Evolutionary conservation across 2,113 vertebrate species (phyloP).

Genomic region (Eublepharis macularius): DNA sequence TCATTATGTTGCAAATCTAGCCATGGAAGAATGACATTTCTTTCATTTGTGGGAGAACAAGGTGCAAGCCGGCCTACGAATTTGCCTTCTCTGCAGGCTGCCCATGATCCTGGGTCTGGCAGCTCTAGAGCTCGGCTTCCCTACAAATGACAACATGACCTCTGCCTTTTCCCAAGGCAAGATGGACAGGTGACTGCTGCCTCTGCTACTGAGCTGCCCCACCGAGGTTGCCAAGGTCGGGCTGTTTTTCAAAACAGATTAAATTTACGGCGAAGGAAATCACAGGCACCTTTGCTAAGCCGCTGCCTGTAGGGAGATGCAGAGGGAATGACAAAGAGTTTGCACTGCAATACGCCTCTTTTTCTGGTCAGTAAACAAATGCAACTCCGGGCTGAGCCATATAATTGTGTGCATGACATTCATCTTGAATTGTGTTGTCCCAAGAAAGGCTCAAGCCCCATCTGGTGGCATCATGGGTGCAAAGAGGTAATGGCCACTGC

Average conservation of each 20-base stretch:
- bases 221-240: neutral
- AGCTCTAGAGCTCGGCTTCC: neutral
- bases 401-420: too few species aligned
- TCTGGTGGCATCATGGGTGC: too few species aligned
- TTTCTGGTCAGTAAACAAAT: too few species aligned
- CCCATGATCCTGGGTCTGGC: neutral
- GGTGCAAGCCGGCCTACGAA: neutral
- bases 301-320: neutral
- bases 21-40: neutral
- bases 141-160: neutral
- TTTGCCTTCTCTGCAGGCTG: neutral
- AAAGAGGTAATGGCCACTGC: too few species aligned
- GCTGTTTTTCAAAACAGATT: neutral
- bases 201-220: neutral
- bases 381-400: too few species aligned
- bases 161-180: neutral
- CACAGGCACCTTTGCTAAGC: neutral
- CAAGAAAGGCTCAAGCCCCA: too few species aligned
- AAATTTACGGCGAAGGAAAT: neutral
- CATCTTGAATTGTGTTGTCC: too few species aligned
- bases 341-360: too few species aligned
- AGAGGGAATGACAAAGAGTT: neutral
- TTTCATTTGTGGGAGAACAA: neutral
- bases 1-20: neutral
- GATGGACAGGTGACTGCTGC: neutral